Evolutionary conservation across 2,797 vertebrate species (phyloP).

Genomic region (Jordanella pulchra): DNA sequence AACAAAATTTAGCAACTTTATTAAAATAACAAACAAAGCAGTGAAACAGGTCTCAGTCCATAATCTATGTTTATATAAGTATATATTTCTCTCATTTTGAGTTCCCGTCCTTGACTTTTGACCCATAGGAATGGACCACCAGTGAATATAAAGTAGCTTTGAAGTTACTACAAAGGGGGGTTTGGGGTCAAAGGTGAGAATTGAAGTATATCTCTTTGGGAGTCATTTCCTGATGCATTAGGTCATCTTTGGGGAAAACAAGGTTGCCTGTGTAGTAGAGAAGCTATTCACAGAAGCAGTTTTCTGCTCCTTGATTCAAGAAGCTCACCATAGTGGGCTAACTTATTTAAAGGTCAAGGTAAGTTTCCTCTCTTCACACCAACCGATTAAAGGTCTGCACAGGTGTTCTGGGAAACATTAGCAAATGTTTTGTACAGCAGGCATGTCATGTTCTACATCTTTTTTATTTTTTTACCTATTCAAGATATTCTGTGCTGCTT

Average conservation of each 20-base stretch:
- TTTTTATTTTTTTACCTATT: neutral
- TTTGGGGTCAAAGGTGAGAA: slow-evolving; percentile 68
- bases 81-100: slow-evolving; percentile 49
- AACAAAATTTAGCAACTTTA: slow-evolving; percentile 25
- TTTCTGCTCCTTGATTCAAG: slow-evolving; percentile 45
- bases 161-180: slow-evolving; percentile 66
- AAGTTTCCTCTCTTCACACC: slow-evolving; percentile 26
- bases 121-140: slow-evolving; percentile 61
- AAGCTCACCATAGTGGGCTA: slow-evolving; percentile 33
- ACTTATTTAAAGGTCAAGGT: slow-evolving; percentile 54
- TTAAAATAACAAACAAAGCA: slow-evolving; percentile 14
- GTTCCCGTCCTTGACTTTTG: slow-evolving; percentile 58
- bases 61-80: slow-evolving; percentile 37
- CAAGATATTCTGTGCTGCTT: slow-evolving; percentile 15
- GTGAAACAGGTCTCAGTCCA: neutral
- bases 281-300: slow-evolving; percentile 41
- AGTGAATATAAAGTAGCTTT: slow-evolving; percentile 69
- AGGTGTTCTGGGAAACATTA: slow-evolving; percentile 13
- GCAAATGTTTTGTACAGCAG: neutral
- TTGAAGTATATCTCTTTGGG: slow-evolving; percentile 63
- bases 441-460: neutral
- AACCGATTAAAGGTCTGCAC: slow-evolving; percentile 24
- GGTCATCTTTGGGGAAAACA: slow-evolving; percentile 60
- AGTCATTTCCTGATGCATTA: slow-evolving; percentile 64
- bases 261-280: slow-evolving; percentile 38